Conservation (phyloP, 2,797 vertebrate species). For the Silurus aristotelis region DNA sequence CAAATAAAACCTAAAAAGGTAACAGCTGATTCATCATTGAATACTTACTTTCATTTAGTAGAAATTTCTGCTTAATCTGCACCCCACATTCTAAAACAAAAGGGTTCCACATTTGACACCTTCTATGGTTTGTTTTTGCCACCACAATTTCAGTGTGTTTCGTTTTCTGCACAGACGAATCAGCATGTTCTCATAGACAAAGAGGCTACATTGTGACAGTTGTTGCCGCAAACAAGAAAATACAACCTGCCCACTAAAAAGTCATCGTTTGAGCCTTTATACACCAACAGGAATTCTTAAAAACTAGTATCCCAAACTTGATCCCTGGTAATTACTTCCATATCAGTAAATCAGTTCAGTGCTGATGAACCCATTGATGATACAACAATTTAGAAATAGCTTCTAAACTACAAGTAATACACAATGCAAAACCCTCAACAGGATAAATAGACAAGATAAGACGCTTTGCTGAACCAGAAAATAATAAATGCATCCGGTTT, state of each 20-base stretch:
- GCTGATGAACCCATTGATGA: neutral
- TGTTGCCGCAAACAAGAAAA: neutral
- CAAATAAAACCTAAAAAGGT: neutral
- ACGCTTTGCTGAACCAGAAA: neutral
- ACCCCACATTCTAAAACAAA: neutral
- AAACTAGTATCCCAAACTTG: neutral
- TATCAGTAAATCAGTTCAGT: neutral
- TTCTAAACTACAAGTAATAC: neutral
- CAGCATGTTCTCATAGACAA: slow-evolving; percentile 6
- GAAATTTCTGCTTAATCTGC: neutral
- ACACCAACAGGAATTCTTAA: neutral
- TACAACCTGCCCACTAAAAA: neutral
- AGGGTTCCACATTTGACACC: slow-evolving; percentile 12
- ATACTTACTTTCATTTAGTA: neutral
- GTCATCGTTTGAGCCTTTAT: neutral
- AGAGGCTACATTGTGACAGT: neutral
- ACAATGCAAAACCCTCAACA: neutral
- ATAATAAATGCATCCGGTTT: neutral
- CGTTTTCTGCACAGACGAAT: slow-evolving; percentile 1
- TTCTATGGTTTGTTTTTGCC: slow-evolving; percentile 10
- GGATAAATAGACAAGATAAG: neutral
- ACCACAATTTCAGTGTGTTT: neutral
- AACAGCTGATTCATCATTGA: neutral
- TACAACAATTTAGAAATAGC: neutral
- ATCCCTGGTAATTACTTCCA: neutral